Evolutionary conservation across 2,113 vertebrate genomes (phyloP), one percentile per base, ranked within the genome.

Genomic region (Gallinago media): DNA sequence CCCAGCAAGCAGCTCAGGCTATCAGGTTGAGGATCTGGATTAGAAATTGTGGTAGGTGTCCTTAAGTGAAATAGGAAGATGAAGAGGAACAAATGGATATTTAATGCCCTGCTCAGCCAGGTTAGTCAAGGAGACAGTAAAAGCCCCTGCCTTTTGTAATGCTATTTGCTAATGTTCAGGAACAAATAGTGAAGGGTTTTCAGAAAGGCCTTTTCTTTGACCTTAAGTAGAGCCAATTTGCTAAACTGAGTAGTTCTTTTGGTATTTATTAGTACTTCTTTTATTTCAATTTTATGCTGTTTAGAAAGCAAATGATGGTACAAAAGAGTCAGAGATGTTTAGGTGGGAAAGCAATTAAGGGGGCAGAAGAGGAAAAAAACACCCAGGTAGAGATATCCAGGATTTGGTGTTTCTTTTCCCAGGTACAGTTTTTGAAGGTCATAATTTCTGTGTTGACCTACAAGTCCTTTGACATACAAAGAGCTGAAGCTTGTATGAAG

Each of bases 151-250:
- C 8, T 84, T 94, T 86, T 75, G 26, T 74, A 68, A 75, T 38
- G 42, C 1, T 87, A 25, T 92, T 86, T 91, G 63, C 34, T 31
- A 73, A 65, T 47, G 21, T 59, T 81, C 58, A 78, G 73, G 65
- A 89, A 34, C 6, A 89, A 89, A 94, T 20, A 84, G 18, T 47
- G 62, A 78, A 66, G 49, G 26, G 21, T 12, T 72, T 87, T 89
- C 68, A 89, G 65, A 91, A 91, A 78, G 25, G 11, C 8, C 27
- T 94, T 86, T 77, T 12, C 19, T 92, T 90, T 94, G 92, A 85
- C 58, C 82, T 95, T 59, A 58, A 38, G 36, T 81, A 81, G 40
- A 91, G 16, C 13, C 11, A 82, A 84, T 96, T 94, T 94, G n/a
- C n/a, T 82, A 87, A 91, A 31, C 19, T 78, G 26, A 91, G 49